phyloP scores from a whole-genome alignment of 2,113 vertebrate genomes.

The Paratilapia polleni region DNA sequence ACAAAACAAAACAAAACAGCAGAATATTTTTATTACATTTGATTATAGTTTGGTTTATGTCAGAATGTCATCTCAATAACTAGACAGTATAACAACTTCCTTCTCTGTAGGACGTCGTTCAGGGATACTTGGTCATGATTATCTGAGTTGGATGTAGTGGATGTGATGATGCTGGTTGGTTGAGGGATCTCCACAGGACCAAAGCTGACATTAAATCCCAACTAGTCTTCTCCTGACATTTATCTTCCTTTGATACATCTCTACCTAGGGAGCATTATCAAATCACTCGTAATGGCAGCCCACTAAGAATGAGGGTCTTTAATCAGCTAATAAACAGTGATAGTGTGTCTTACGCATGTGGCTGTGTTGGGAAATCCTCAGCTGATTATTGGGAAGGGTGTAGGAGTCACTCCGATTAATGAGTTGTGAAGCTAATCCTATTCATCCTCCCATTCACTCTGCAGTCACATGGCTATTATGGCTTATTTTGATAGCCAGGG shows the following conservation, averaged over 20 bases:
- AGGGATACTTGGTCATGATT: neutral
- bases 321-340: neutral
- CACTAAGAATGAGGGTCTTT: neutral
- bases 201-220: neutral
- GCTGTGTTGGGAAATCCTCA: slow-evolving; percentile 26
- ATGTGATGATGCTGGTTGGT: neutral
- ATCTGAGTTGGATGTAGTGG: neutral
- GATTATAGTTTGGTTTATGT: neutral
- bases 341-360: slow-evolving; percentile 4
- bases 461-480: slow-evolving; percentile 65
- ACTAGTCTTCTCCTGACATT: neutral
- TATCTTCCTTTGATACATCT: neutral
- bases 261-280: neutral
- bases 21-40: neutral
- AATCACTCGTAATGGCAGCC: neutral
- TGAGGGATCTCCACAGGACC: neutral
- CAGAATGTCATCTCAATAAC: neutral
- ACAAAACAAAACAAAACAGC: accelerated
- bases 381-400: slow-evolving; percentile 39
- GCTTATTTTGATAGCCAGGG: slow-evolving; percentile 62
- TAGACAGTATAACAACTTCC: neutral
- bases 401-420: slow-evolving; percentile 62
- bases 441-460: slow-evolving; percentile 65
- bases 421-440: slow-evolving; percentile 68
- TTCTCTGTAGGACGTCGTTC: neutral